Evolutionary conservation across 92 coral and sea anemone genomes (phyloP), one percentile per base, ranked within the genome.

Genomic region (Epizoanthus ramosus): DNA sequence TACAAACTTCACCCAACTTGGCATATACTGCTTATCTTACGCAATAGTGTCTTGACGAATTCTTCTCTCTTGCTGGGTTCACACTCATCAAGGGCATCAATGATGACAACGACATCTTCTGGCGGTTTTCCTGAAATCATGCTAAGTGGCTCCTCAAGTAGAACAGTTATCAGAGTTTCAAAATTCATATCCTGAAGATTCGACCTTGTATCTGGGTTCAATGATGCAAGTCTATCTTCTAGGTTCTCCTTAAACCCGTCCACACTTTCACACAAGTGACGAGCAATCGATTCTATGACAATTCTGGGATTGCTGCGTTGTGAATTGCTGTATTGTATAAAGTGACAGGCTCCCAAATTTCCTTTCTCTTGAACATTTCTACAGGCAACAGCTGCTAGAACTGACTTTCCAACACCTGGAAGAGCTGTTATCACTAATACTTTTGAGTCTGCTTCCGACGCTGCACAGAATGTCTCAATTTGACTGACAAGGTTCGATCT

Each of bases 401-500:
- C n/a, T n/a, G n/a, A n/a, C n/a, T n/a, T n/a, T n/a, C n/a, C n/a
- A n/a, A n/a, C n/a, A n/a, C n/a, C n/a, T n/a, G n/a, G n/a, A n/a
- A n/a, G n/a, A n/a, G n/a, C n/a, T n/a, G n/a, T n/a, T n/a, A n/a
- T n/a, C n/a, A n/a, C n/a, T n/a, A n/a, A n/a, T n/a, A n/a, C n/a
- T n/a, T n/a, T n/a, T 21, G 18, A 60, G 65, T 60, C 10, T n/a
- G 18, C 19, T 24, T 24, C 23, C 12, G 8, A 60, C 8, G 3
- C 19, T 24, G 19, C 23, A 21, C 25, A 60, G 10, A 60, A 9
- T 60, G n/a, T 60, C 65, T 5, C 65, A 18, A 8, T 5, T 18
- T 60, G 10, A 9, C 19, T 60, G 9, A 60, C 4, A 13, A 60
- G 3, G 85, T 82, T 89, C 18, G 33, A 19, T 2, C 90, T 77